A percentile compares a stretch with the other conserved stretches of the same genome.
phyloP scores from a whole-genome alignment of 2,888 invertebrate species.

The Eumacrocentrus americanus region DNA sequence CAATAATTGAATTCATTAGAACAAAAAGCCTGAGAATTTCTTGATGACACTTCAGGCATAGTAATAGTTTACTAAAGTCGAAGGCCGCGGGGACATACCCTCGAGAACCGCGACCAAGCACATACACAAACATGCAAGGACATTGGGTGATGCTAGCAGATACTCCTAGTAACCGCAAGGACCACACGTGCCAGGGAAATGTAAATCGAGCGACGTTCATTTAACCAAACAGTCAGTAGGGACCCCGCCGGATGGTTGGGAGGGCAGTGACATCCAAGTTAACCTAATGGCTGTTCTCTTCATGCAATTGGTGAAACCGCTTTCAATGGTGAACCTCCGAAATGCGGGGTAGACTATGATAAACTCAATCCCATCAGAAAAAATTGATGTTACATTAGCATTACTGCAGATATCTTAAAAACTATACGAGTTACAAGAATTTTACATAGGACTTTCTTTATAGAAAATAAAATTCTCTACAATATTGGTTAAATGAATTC shows the following conservation, averaged over 20 bases:
- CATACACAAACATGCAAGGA: conserved; percentile 25
- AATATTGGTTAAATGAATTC: neutral
- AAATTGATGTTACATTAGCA: no score
- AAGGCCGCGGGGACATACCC: no score
- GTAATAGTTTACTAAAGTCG: no score
- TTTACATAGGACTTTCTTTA: no score
- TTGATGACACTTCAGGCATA: no score
- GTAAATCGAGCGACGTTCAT: conserved; percentile 56
- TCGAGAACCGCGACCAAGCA: conserved; percentile 9
- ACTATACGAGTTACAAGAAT: no score
- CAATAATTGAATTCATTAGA: no score
- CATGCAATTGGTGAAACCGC: conserved; percentile 4
- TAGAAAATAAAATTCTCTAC: no score
- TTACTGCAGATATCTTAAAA: no score
- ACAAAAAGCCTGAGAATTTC: no score
- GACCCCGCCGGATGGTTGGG: conserved; percentile 31
- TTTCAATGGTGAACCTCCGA: neutral
- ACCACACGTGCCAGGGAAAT: conserved; percentile 48
- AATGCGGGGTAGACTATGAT: no score
- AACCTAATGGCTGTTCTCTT: conserved; percentile 15
- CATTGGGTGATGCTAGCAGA: conserved; percentile 9
- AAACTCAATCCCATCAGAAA: no score
- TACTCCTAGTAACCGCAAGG: conserved; percentile 7
- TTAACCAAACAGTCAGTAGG: conserved; percentile 53
- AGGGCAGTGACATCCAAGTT: conserved; percentile 11